Base-by-base conservation (phyloP, 2,797 vertebrate species). In the Gila robusta region DNA sequence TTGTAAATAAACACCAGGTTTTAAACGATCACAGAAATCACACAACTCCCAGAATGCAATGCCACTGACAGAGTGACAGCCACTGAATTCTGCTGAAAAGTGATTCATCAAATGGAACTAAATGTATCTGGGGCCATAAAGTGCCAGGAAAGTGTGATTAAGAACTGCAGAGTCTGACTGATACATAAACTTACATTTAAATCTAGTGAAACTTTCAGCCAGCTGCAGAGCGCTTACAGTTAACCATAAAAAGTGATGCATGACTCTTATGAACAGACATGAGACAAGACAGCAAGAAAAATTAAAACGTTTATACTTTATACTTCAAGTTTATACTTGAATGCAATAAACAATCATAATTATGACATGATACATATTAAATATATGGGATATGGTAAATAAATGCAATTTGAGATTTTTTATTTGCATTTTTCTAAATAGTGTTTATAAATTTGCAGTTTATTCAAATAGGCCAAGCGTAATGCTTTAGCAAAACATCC, bases 201-300 rank as follows among this genome's bases (percentile, higher is more conserved):
- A 64, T 52, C 9, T 47, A 82, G 39, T 66, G 88, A 89, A 90
- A 90, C 84, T 88, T 47, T 70, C 52, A 88, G 86, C 78, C 86
- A 89, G 81, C 32, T 71, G 72, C 41, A 59, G 79, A 74, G 28
- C 23, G n/a, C 84, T 71, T 76, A 66, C 70, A 73, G 86, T 82
- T 85, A 88, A 82, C 71, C 54, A 77, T 80, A 85, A 87, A 83
- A 79, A 83, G 85, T 88, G 89, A 90, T 88, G 89, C 89, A 89
- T 85, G 82, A 80, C 39, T 84, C 44, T 70, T n/a, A 52, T 37
- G 41, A 79, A 79, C 74, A 56, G 32, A 39, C 12, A 41, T 5
- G 1, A 66, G 62, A 78, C 16, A 62, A 78, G 4, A n/a, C 5
- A 41, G 35, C 76, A 26, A 54, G 49, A 77, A 37, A 56, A 37